Evolutionary conservation across 2,113 vertebrate genomes (phyloP), one percentile per base, ranked within the genome.

Genomic region (Cyprichromis sp.): DNA sequence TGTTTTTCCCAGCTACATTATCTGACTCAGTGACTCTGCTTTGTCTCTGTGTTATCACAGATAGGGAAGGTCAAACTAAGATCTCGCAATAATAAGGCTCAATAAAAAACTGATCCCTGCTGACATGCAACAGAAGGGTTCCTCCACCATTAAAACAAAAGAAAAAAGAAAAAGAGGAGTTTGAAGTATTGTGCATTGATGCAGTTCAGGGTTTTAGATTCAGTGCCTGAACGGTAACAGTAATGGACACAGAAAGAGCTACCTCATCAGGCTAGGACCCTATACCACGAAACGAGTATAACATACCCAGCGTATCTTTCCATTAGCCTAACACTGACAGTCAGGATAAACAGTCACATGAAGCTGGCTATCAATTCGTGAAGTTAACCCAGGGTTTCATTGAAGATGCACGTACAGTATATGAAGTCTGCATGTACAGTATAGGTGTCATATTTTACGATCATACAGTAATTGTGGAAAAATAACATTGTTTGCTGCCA

Each of bases 11-110:
- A 31, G 42, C 73, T 8, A 83, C 81, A 79, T 16, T 52, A 87
- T 90, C 42, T 54, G 85, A 86, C 81, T 78, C 29, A 6, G 81
- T 42, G 84, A 50, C 55, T 84, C 19, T 38, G 80, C 86, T 89
- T 91, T 90, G 91, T 92, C 80, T 87, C 54, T 5, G 36, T 87
- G 86, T 92, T 93, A 88, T 90, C 87, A 82, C 89, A 92, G 92
- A 85, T 24, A 66, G 54, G 26, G 82, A 86, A 91, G 85, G 91
- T 88, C 92, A 87, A 6, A 73, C 47, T 54, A 6, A 47, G 55
- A 88, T 9, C 83, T 86, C 47, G 29, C 40, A 42, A 73, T 45
- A 73, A 73, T n/a, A 19, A 38, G 21, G 13, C 8, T 85, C 80
- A 53, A 66, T 34, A 76, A 82, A 81, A 82, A 81, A 40, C 68